Conservation (phyloP, 2,888 invertebrate genomes). For the Chironomus riparius region DNA sequence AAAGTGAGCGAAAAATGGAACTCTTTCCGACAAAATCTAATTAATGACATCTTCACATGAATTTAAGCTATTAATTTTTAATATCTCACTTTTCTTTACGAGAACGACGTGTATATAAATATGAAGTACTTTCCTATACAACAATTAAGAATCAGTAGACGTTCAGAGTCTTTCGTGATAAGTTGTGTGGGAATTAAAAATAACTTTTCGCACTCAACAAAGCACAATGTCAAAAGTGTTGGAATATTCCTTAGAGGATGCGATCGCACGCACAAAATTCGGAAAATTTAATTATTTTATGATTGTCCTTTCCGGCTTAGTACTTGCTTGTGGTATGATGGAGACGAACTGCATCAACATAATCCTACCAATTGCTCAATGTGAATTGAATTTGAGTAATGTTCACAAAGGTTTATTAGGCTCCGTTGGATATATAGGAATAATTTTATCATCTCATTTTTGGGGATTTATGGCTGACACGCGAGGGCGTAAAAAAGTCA, state of each 20-base stretch:
- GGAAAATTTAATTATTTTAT: slow-evolving; percentile 46
- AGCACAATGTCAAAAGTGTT: neutral
- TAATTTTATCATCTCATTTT: slow-evolving; percentile 49
- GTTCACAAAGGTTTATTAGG: slow-evolving; percentile 40
- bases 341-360: slow-evolving; percentile 46
- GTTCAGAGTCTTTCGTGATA: too few relatives aligned
- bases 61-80: too few relatives aligned
- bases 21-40: too few relatives aligned
- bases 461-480: slow-evolving; percentile 53
- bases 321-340: slow-evolving; percentile 44
- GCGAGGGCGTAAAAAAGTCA: slow-evolving; percentile 44
- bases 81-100: too few relatives aligned
- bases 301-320: slow-evolving; percentile 44
- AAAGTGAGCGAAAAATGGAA: too few relatives aligned
- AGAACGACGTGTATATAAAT: too few relatives aligned
- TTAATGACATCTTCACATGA: too few relatives aligned
- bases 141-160: too few relatives aligned
- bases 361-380: slow-evolving; percentile 46
- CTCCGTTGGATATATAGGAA: slow-evolving; percentile 41
- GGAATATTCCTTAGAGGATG: neutral
- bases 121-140: too few relatives aligned
- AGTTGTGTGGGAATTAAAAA: too few relatives aligned
- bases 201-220: too few relatives aligned
- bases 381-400: slow-evolving; percentile 41
- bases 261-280: slow-evolving; percentile 37